Conservation (phyloP, 2,888 invertebrate species). For the Cantharis rufa region DNA sequence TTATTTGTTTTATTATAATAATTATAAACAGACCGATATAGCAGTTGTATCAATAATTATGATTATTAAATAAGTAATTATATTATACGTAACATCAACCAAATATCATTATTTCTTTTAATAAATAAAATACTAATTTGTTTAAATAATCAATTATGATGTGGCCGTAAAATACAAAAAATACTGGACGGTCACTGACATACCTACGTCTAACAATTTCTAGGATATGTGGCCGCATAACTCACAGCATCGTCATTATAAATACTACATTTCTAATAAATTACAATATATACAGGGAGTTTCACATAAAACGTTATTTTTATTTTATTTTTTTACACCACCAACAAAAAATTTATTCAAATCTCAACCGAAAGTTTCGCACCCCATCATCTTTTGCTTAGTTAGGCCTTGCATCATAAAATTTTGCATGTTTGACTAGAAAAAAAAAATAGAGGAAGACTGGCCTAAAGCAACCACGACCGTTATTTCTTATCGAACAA, state of each 20-base stretch:
- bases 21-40: constrained; percentile 47
- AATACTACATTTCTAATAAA: constrained; percentile 8
- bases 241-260: constrained; percentile 22
- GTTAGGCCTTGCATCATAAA: constrained; percentile 25
- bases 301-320: background rate
- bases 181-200: constrained; percentile 35
- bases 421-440: constrained; percentile 29
- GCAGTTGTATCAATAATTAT: constrained; percentile 19
- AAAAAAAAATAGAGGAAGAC: constrained; percentile 38
- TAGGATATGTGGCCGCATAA: constrained; percentile 27
- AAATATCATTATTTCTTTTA: constrained; percentile 14
- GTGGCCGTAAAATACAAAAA: constrained; percentile 23
- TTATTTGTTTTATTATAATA: constrained; percentile 35
- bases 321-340: background rate
- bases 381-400: background rate
- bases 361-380: background rate
- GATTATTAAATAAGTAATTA: constrained; percentile 26
- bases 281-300: constrained; percentile 16
- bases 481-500: constrained; percentile 75
- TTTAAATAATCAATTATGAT: background rate
- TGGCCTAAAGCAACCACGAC: constrained; percentile 35
- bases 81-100: constrained; percentile 22
- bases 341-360: background rate
- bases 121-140: constrained; percentile 19
- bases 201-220: constrained; percentile 15